phyloP scores from a whole-genome alignment of 2,113 vertebrate genomes.

The Brevimyrus niger region DNA sequence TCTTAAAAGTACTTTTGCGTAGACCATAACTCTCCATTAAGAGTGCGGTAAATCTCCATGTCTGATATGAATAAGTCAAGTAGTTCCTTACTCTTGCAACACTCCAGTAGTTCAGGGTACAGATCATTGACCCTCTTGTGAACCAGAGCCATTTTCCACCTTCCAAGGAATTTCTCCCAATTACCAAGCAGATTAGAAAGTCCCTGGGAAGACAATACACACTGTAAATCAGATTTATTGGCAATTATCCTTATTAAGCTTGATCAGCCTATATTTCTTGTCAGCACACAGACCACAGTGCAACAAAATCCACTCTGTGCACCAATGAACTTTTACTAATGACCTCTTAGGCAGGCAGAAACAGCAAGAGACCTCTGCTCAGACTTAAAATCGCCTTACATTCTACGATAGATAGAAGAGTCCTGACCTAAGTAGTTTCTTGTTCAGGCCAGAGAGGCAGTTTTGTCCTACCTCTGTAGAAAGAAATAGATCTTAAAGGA shows the following conservation, averaged over 20 bases:
- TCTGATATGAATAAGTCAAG: neutral
- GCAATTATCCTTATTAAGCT: conserved; percentile 33
- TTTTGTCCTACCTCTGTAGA: neutral
- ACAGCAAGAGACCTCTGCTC: too few species aligned
- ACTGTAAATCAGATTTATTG: conserved; percentile 27
- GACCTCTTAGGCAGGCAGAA: conserved; percentile 9
- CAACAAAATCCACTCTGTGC: conserved; percentile 27
- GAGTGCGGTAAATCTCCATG: neutral
- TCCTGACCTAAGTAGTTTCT: neutral
- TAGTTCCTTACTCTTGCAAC: conserved; percentile 8
- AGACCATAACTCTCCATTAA: conserved; percentile 34
- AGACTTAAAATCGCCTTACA: neutral
- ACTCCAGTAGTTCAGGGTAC: conserved; percentile 18
- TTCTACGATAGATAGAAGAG: neutral
- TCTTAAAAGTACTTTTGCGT: neutral
- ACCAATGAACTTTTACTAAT: conserved; percentile 24
- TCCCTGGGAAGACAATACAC: conserved; percentile 20
- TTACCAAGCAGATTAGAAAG: conserved; percentile 23
- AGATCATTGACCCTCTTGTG: conserved; percentile 31
- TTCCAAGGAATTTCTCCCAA: conserved; percentile 27
- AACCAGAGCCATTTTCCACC: conserved; percentile 26
- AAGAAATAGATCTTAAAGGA: neutral
- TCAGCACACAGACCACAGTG: conserved; percentile 30
- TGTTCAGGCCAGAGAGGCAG: neutral
- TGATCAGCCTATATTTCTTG: conserved; percentile 26